Evolutionary conservation across 2,113 vertebrate species (phyloP).

Genomic region (Phylloscopus trochilus): DNA sequence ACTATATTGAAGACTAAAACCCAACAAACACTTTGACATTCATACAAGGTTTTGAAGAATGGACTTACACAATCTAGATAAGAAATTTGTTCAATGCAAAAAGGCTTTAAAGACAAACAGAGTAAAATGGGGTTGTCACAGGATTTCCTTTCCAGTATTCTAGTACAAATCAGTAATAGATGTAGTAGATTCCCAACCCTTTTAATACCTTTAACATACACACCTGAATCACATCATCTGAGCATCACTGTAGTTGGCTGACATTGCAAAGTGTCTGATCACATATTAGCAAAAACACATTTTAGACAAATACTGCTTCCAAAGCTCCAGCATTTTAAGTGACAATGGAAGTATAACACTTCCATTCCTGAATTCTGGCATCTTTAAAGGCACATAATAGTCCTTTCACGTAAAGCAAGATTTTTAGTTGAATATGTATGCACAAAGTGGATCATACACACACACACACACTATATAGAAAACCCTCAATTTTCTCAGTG

Average conservation of each 20-base stretch:
- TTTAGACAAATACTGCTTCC: not conserved
- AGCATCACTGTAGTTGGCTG: not conserved
- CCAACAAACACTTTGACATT: not conserved
- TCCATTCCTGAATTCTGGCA: not conserved
- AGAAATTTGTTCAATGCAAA: not conserved
- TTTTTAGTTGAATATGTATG: not conserved
- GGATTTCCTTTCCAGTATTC: not conserved
- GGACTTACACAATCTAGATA: not conserved
- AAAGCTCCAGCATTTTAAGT: not conserved
- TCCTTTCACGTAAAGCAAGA: fast-evolving
- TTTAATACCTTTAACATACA: not conserved
- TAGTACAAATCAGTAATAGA: not conserved
- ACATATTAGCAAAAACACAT: not conserved
- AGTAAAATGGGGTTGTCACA: not conserved
- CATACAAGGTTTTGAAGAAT: not conserved
- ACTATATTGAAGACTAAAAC: not conserved
- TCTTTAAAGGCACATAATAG: not conserved
- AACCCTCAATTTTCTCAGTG: not conserved
- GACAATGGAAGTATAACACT: not conserved
- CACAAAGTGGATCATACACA: not conserved
- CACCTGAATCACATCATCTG: not conserved
- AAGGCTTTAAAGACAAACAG: not conserved
- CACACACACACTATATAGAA: not conserved
- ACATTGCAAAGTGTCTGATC: not conserved
- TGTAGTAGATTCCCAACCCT: not conserved